Evolutionary conservation across 2,888 invertebrate genomes (phyloP).

Genomic region (Brachynemurus nebulosus): DNA sequence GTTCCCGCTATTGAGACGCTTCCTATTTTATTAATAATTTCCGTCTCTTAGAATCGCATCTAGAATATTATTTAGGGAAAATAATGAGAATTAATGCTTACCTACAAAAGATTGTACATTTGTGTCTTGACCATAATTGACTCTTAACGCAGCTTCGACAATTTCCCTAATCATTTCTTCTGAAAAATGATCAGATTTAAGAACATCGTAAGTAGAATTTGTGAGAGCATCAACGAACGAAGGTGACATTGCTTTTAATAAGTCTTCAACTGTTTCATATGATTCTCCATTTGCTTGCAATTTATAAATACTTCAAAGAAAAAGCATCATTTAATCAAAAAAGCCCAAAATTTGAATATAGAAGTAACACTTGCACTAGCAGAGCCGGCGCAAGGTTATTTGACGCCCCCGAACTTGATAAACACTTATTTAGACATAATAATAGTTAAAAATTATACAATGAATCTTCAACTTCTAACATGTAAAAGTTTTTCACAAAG

Average conservation of each 20-base stretch:
- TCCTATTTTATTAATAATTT: slow-evolving; percentile 27
- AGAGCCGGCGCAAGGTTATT: too few relatives aligned
- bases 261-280: slow-evolving; percentile 35
- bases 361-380: too few relatives aligned
- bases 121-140: slow-evolving; percentile 46
- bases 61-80: too few relatives aligned
- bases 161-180: slow-evolving; percentile 39
- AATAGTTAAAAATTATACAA: too few relatives aligned
- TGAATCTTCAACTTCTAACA: too few relatives aligned
- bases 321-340: slow-evolving; percentile 9
- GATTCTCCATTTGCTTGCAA: slow-evolving; percentile 35
- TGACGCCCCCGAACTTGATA: too few relatives aligned
- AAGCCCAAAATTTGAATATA: too few relatives aligned
- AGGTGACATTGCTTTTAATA: slow-evolving; percentile 37
- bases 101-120: slow-evolving; percentile 28
- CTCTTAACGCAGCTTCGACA: slow-evolving; percentile 35
- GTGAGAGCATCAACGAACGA: slow-evolving; percentile 33
- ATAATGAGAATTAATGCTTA: too few relatives aligned
- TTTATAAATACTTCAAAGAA: slow-evolving; percentile 40
- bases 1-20: slow-evolving; percentile 38
- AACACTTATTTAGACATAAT: too few relatives aligned
- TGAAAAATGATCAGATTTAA: slow-evolving; percentile 32
- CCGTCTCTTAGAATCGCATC: neutral
- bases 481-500: too few relatives aligned
- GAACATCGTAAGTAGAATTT: slow-evolving; percentile 26